These are phyloP conservation scores for Enteromius paludinosus DNA, from an alignment of 2,797 vertebrate genomes.

Conservation along the genomic window DNA sequence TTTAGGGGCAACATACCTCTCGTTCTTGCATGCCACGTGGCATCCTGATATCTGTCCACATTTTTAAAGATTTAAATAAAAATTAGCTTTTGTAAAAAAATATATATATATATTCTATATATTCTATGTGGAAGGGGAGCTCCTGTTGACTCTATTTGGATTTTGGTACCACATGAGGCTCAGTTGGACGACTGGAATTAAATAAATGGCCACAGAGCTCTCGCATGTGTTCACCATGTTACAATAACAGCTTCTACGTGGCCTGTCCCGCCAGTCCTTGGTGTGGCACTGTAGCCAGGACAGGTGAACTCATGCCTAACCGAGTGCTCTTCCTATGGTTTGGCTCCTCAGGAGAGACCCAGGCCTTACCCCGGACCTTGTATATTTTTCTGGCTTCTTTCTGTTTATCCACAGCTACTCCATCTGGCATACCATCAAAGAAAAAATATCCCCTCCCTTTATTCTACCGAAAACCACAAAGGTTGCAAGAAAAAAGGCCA, in stretches of 20 bases:
- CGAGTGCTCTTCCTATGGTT: conserved; percentile 71
- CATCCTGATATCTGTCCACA: conserved; percentile 22
- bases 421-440: conserved; percentile 81
- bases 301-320: conserved; percentile 76
- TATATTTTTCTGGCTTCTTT: conserved; percentile 95
- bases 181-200: conserved; percentile 84
- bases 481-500: conserved; percentile 56
- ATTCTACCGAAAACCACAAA: conserved; percentile 60
- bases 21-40: background rate
- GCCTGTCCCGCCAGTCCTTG: conserved; percentile 52
- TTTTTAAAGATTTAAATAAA: conserved; percentile 12
- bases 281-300: conserved; percentile 55
- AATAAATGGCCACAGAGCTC: conserved; percentile 86
- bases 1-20: conserved; percentile 10
- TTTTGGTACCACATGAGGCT: conserved; percentile 74
- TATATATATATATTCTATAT: too few relatives aligned
- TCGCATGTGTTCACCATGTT: conserved; percentile 97
- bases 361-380: conserved; percentile 77
- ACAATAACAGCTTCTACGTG: conserved; percentile 86
- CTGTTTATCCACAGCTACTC: conserved; percentile 87
- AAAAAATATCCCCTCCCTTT: conserved; percentile 48
- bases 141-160: conserved; percentile 54
- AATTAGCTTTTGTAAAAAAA: conserved; percentile 12
- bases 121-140: conserved; percentile 20
- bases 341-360: conserved; percentile 75